These are phyloP conservation scores for Polydrusus pterygomalis DNA, from an alignment of 2,888 invertebrate genomes.

Conservation along the genomic window DNA sequence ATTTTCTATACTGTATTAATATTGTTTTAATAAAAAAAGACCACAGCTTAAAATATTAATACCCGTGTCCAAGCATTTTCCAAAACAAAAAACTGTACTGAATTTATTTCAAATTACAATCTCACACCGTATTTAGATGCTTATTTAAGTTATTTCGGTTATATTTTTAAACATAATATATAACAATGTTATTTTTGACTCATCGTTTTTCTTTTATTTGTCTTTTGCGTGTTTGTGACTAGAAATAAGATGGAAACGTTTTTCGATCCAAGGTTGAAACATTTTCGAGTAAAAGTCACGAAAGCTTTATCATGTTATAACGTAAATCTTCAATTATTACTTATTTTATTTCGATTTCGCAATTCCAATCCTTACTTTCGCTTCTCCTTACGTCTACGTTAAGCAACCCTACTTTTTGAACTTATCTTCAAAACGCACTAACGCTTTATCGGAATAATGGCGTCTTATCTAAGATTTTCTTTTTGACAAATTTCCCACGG, in stretches of 20 bases:
- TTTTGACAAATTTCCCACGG: not conserved
- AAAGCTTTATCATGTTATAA: not conserved
- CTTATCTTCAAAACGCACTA: constrained; percentile 11
- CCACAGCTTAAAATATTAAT: too few relatives aligned
- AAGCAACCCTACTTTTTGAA: not conserved
- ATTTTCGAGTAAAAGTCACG: not conserved
- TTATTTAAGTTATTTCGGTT: too few relatives aligned
- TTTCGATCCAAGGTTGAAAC: not conserved
- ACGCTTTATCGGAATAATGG: not conserved
- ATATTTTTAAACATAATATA: too few relatives aligned
- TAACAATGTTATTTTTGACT: too few relatives aligned
- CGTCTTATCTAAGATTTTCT: constrained; percentile 13
- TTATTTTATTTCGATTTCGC: not conserved
- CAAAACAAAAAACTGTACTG: too few relatives aligned
- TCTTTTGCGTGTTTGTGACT: not conserved
- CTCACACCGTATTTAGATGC: too few relatives aligned
- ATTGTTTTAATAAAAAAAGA: too few relatives aligned
- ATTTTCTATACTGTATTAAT: too few relatives aligned
- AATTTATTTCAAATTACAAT: too few relatives aligned
- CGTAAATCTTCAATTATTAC: constrained; percentile 7
- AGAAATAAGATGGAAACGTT: not conserved
- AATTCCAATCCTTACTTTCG: not conserved
- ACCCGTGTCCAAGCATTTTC: too few relatives aligned
- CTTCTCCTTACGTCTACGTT: not conserved
- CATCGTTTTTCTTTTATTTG: too few relatives aligned